Base-by-base conservation (phyloP, 2,888 invertebrate genomes). In the Andrena haemorrhoa region DNA sequence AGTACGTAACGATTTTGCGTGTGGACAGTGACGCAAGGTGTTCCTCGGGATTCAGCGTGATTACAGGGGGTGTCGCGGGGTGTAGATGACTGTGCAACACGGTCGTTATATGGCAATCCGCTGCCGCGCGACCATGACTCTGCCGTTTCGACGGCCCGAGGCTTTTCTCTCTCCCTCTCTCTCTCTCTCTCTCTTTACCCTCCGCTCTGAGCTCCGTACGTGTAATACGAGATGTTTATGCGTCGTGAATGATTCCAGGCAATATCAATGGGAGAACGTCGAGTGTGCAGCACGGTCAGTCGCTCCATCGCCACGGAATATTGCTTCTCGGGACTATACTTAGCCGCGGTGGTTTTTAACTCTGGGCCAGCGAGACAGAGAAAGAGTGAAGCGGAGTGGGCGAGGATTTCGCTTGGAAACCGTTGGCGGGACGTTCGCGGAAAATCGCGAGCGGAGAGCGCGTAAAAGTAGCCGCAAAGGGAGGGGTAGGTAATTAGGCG, bases 101-200 rank as follows among this genome's bases (percentile, higher is more conserved):
- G 90, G 89, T 89, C 84, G 90, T 91, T 91, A 88, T 82, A 79
- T 68, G 87, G 82, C 88, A 85, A 88, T 91, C 88, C 84, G 83
- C 89, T 88, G 89, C 88, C 89, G 90, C 90, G 86, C 89, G 90
- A 90, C 89, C 90, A 82, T 92, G 92, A 91, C 92, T 91, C 89
- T 80, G 86, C 90, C 85, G 86, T 88, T 83, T 84, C 79, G 79
- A 65, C 61, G 76, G 51, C 71, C 76, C 73, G 61, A 70, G 64
- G 77, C 77, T 47, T n/a, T 41, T 33, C 63, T 68, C 49, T 33
- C 70, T 64, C 35, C n/a, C n/a, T 26, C n/a, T 20, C 49, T 10
- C 33, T 4, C 10, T 7, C 33, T 7, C 7, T 41, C 26, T 51
- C 20, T 51, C 64, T 35, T 5, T 51, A 33, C 70, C 23, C 47